Percentiles rank a stretch among this genome's conserved stretches.
Evolutionary conservation across 2,888 invertebrate species (phyloP).

Genomic region (Watsonalla cultraria): DNA sequence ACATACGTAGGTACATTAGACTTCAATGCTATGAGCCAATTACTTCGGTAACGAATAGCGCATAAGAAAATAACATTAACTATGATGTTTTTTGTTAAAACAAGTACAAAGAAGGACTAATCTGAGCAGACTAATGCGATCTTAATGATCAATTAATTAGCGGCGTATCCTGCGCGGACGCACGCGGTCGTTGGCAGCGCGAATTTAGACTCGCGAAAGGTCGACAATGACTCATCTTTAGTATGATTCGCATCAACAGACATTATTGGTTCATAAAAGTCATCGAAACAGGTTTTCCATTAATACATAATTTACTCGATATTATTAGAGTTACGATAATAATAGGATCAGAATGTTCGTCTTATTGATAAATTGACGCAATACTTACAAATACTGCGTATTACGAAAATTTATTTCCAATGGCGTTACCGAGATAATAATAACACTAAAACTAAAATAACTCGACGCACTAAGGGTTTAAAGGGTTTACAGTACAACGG

Average conservation of each 20-base stretch:
- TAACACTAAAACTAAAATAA: too few species aligned
- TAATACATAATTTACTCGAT: too few species aligned
- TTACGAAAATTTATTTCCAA: too few species aligned
- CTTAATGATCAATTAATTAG: slow-evolving; percentile 47
- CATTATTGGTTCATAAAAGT: slow-evolving; percentile 3
- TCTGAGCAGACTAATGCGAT: slow-evolving; percentile 24
- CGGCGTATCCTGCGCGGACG: slow-evolving; percentile 24
- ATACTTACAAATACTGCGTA: too few species aligned
- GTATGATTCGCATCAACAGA: slow-evolving; percentile 28
- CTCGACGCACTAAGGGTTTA: too few species aligned
- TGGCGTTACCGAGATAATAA: too few species aligned
- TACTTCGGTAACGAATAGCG: background rate
- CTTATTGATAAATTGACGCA: too few species aligned
- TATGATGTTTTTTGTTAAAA: background rate
- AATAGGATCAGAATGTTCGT: too few species aligned
- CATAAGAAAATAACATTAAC: background rate
- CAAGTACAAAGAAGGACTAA: slow-evolving; percentile 1
- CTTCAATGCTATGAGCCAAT: too few species aligned
- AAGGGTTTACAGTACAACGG: too few species aligned
- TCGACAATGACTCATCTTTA: slow-evolving; percentile 56
- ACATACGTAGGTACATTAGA: too few species aligned
- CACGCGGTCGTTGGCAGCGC: slow-evolving; percentile 57
- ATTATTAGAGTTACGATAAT: too few species aligned
- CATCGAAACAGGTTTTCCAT: background rate
- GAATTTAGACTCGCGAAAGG: slow-evolving; percentile 68